Percentiles rank a stretch among this genome's conserved stretches.
phyloP scores from a whole-genome alignment of 2,888 invertebrate genomes.

The Ormyrus labotus region DNA sequence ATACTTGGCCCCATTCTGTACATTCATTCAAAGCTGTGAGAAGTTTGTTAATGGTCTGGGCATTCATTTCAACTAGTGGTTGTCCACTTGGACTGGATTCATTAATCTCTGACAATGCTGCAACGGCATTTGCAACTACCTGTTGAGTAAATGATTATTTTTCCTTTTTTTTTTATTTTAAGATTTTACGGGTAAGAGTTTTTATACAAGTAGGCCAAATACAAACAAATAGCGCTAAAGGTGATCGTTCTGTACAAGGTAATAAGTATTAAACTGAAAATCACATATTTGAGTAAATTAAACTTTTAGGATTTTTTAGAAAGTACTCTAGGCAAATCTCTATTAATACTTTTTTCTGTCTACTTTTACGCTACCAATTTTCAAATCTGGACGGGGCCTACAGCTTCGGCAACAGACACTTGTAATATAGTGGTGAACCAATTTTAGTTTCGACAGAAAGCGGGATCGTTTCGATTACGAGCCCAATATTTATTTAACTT shows the following conservation, averaged over 20 bases:
- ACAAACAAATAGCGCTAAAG: no score
- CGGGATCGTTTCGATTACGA: no score
- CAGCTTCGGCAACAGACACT: neutral
- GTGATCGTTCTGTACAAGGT: no score
- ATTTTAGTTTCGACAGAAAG: no score
- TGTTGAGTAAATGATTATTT: conserved; percentile 61
- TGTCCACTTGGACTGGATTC: conserved; percentile 97
- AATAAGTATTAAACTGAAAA: no score
- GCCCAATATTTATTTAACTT: no score
- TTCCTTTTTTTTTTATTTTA: no score
- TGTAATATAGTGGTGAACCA: neutral
- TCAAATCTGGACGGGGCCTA: neutral
- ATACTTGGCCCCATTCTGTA: conserved; percentile 99
- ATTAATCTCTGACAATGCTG: conserved; percentile 98
- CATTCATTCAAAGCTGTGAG: conserved; percentile 99
- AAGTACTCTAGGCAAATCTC: no score
- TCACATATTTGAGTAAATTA: no score
- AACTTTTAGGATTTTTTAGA: no score
- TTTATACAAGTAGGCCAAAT: no score
- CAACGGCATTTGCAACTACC: conserved; percentile 98
- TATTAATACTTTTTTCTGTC: neutral
- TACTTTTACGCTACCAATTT: neutral
- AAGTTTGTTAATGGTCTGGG: conserved; percentile 97
- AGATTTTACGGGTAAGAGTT: no score
- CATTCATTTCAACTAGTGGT: conserved; percentile 96